Evolutionary conservation across 92 coral and sea anemone genomes (phyloP), one percentile per base, ranked within the genome.

Genomic region (Epizoanthus ramosus): DNA sequence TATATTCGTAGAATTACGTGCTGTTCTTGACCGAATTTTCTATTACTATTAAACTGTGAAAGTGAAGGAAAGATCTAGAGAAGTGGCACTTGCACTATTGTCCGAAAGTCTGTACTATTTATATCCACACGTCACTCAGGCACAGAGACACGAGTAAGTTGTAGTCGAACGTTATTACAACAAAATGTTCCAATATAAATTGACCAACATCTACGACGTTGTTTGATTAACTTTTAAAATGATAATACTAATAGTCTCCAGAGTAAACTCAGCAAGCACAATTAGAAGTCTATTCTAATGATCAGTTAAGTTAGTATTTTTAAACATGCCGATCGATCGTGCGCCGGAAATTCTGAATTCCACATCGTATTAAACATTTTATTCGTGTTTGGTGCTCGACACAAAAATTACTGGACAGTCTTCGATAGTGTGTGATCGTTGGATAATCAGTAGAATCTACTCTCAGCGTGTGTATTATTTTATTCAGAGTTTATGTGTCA

Each of bases 261-360:
- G 37, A 69, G 16, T 53, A 61, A 77, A 41, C 43, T 24, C 58
- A 39, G 57, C 16, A 60, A 77, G 41, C 43, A 50, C 31, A 77
- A 77, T 22, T 22, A 61, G 47, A 41, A 59, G 19, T 9, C n/a
- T 17, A 35, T 35, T 18, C 63, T 53, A 59, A 16, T 76, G 57
- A 60, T 61, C 28, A 28, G 23, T 41, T 57, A 76, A 19, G 8
- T 43, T 33, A 14, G 17, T 77, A 6, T 41, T 22, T 22, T 18
- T 13, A 75, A 63, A 63, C 37, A 22, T 22, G 24, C 5, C 33
- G 15, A 58, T 23, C 35, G 71, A 22, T 61, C 43, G 71, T 60
- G 57, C 59, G 22, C 57, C 82, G 82, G 82, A 77, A 77, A 77
- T 77, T 77, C 71, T 60, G 60, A 77, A 63, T 77, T 77, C 82